A percentile compares a stretch with the other conserved stretches of the same genome.
phyloP scores from a whole-genome alignment of 2,797 vertebrate species.

The Gymnodraco acuticeps region DNA sequence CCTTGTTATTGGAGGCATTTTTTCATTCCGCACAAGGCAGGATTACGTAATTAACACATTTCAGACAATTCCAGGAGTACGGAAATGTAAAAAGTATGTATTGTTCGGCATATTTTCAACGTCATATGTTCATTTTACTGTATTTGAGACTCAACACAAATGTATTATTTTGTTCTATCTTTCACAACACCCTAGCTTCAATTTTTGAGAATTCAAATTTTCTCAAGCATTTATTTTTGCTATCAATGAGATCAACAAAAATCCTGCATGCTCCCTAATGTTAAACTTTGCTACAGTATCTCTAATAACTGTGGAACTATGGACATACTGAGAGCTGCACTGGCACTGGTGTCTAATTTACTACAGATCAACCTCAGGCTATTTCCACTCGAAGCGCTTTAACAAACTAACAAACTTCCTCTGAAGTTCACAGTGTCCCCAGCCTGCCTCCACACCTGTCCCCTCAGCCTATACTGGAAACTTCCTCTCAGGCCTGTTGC shows the following conservation, averaged over 20 bases:
- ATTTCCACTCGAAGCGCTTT: not conserved
- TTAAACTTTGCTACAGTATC: constrained; percentile 83
- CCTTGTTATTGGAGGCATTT: too few relatives aligned
- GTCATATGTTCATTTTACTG: not conserved
- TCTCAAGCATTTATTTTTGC: constrained; percentile 80
- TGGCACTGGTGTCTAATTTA: constrained; percentile 64
- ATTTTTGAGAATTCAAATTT: too few relatives aligned
- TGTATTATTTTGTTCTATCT: constrained; percentile 10
- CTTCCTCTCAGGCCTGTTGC: constrained; percentile 48
- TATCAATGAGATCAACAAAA: constrained; percentile 84
- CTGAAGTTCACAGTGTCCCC: constrained; percentile 20
- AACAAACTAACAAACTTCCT: constrained; percentile 43
- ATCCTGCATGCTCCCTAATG: constrained; percentile 70
- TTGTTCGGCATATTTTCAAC: too few relatives aligned
- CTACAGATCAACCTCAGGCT: constrained; percentile 13
- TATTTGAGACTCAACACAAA: not conserved
- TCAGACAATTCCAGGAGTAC: too few relatives aligned
- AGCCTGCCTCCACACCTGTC: not conserved
- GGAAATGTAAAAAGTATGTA: too few relatives aligned
- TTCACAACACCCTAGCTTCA: too few relatives aligned
- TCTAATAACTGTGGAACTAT: too few relatives aligned
- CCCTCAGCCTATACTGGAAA: constrained; percentile 29
- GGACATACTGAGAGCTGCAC: constrained; percentile 82
- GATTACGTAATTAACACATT: too few relatives aligned
- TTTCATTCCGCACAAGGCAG: too few relatives aligned